Evolutionary conservation across 2,113 vertebrate species (phyloP).

Genomic region (Pterocles gutturalis): DNA sequence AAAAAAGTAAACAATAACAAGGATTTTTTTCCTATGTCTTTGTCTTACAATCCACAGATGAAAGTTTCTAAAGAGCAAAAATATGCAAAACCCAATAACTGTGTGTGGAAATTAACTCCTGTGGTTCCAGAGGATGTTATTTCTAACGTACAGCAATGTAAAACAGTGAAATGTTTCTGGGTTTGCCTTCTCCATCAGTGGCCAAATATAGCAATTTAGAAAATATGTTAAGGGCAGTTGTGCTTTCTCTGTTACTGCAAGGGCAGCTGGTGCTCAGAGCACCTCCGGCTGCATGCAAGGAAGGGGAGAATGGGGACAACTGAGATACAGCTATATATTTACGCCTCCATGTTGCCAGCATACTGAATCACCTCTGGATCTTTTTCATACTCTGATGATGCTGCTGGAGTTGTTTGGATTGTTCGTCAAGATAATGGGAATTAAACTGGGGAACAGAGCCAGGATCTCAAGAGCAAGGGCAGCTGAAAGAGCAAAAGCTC

Average conservation of each 20-base stretch:
- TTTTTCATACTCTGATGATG: not conserved
- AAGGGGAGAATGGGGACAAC: not conserved
- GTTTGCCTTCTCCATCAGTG: not conserved
- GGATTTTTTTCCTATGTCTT: not conserved
- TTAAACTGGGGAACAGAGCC: not conserved
- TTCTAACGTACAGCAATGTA: not conserved
- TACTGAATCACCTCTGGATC: not conserved
- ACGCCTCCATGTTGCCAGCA: not conserved
- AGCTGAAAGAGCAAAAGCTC: not conserved
- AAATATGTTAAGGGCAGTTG: not conserved
- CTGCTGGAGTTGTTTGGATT: not conserved
- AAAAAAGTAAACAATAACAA: not conserved
- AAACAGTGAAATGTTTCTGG: not conserved
- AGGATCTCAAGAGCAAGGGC: not conserved
- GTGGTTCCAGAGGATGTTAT: not conserved
- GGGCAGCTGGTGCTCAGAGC: not conserved
- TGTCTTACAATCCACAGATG: not conserved
- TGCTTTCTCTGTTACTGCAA: not conserved
- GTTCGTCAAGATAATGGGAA: constrained; percentile 14
- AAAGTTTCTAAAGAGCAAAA: not conserved
- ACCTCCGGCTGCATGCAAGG: fast-evolving
- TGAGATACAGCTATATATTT: not conserved
- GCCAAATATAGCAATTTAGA: not conserved
- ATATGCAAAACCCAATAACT: not conserved
- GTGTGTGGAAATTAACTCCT: not conserved